Evolutionary conservation across 2,113 vertebrate genomes (phyloP).

Genomic region (Oreocharis arfaki): DNA sequence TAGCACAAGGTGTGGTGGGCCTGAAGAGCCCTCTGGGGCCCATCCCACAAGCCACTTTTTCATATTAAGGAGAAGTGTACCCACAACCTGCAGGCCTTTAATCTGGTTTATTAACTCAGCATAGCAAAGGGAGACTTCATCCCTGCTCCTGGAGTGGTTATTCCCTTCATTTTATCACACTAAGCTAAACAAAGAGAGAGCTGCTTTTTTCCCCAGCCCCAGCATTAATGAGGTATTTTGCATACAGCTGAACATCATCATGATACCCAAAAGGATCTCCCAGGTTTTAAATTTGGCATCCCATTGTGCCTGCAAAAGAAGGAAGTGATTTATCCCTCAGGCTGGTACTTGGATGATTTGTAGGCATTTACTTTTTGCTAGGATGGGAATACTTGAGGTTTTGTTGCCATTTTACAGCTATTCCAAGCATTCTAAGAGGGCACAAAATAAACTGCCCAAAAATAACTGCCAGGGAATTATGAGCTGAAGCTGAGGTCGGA

Average conservation of each 20-base stretch:
- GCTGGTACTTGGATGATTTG: background rate
- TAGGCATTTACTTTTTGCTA: background rate
- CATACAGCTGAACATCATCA: background rate
- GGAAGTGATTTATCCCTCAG: background rate
- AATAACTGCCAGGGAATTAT: background rate
- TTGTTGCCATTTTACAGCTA: background rate
- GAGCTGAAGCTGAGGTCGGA: background rate
- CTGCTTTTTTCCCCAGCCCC: background rate
- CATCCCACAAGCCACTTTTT: background rate
- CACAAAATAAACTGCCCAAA: background rate
- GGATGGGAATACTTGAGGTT: background rate
- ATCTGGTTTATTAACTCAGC: background rate
- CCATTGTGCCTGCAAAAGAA: background rate
- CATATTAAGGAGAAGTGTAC: background rate
- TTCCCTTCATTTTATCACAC: background rate
- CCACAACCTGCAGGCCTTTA: background rate
- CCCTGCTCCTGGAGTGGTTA: background rate
- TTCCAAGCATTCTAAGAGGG: background rate
- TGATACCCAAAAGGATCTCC: background rate
- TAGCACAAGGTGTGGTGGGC: background rate
- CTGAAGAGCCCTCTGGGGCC: fast-evolving
- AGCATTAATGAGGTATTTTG: background rate
- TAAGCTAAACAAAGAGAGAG: background rate
- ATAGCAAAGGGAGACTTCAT: background rate
- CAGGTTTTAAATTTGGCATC: background rate